These are phyloP conservation scores for Lymantria dispar DNA, from an alignment of 2,888 invertebrate species.

Conservation along the genomic window DNA sequence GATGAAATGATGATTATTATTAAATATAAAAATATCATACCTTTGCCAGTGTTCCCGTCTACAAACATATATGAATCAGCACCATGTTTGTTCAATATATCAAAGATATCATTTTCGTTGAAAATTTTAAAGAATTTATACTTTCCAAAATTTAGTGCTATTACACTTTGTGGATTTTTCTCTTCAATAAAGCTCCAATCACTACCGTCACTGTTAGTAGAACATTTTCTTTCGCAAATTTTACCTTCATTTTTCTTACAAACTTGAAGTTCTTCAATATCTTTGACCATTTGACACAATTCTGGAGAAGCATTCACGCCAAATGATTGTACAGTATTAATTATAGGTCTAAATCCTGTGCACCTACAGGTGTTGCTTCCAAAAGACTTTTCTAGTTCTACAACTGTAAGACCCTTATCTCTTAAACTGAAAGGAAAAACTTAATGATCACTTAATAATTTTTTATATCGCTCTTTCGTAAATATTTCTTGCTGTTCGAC, in stretches of 20 bases:
- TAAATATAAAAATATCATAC: conserved; percentile 54
- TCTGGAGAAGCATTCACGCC: conserved; percentile 83
- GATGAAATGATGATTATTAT: too few species aligned
- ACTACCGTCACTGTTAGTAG: conserved; percentile 40
- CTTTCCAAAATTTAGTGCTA: conserved; percentile 73
- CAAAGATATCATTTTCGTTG: conserved; percentile 70
- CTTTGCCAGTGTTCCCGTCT: conserved; percentile 88
- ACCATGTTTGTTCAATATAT: conserved; percentile 61
- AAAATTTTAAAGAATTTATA: conserved; percentile 75
- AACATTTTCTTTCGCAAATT: conserved; percentile 53
- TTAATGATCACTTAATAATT: too few species aligned
- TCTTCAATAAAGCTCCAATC: conserved; percentile 56
- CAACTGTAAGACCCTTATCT: conserved; percentile 82
- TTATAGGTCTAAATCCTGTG: conserved; percentile 89
- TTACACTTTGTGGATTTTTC: conserved; percentile 39
- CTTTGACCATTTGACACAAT: conserved; percentile 70
- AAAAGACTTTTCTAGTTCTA: conserved; percentile 87
- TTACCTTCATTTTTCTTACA: conserved; percentile 42
- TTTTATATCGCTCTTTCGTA: too few species aligned
- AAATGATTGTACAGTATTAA: conserved; percentile 89
- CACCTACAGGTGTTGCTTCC: conserved; percentile 91
- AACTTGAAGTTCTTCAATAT: conserved; percentile 63
- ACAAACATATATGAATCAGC: conserved; percentile 80
- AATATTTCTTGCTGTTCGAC: too few species aligned
- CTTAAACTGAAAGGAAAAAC: conserved; percentile 57